Evolutionary conservation across 2,888 invertebrate genomes (phyloP), one percentile per base, ranked within the genome.

Genomic region (Exephanes ischioxanthus): DNA sequence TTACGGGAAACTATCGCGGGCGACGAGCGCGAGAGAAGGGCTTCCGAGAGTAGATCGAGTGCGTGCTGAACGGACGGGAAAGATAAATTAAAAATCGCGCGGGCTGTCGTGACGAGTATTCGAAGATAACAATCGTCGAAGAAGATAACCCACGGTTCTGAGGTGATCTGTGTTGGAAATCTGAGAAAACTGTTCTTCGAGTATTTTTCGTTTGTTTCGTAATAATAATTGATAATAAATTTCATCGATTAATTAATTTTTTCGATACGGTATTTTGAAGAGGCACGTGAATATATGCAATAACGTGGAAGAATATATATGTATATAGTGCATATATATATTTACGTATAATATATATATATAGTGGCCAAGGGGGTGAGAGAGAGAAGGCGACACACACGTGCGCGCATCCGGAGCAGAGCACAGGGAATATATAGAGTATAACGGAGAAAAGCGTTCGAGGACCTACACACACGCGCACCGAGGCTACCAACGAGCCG

Each of bases 351-450:
- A 45, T 45, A 45, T 41, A 45, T 45, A 45, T 16, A 16, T 45
- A 45, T 45, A 45, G 78, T 78, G 73, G 33, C 2, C 26, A 45
- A 85, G 53, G 55, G 81, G 41, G 73, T 67, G 75, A 58, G 73
- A 73, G 72, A 72, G 83, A 66, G 58, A 78, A 78, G 77, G 72
- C 58, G 73, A 85, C 77, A 68, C 58, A 85, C 85, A 85, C 85
- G 85, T 85, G 85, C 70, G 75, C 71, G 55, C 78, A 75, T 79
- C 70, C 63, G 63, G 61, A 79, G 19, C 48, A 75, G 41, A 79
- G 73, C 48, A 73, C 66, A 45, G 66, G 66, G 66, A 66, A 71
- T 82, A 75, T 48, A 71, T 48, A 72, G 30, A 67, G 73, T 37
- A 58, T 11, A 58, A 68, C 67, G 67, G 51, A n/a, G 71, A 48